These are phyloP conservation scores for Montipora sp. DNA, from an alignment of 64 coral and sea anemone genomes.

Conservation along the genomic window DNA sequence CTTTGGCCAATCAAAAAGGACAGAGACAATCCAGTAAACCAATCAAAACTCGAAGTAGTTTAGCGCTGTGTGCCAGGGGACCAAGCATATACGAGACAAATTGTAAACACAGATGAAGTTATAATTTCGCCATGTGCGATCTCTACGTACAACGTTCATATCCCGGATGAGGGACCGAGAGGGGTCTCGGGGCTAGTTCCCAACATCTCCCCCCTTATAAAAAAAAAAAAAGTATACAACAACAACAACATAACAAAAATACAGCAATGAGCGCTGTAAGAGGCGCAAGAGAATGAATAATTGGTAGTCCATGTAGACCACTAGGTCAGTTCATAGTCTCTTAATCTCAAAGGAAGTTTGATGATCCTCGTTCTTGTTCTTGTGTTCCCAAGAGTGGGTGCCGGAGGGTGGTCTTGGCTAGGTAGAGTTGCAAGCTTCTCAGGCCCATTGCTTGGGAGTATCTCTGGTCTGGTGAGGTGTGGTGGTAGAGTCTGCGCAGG, in stretches of 20 bases:
- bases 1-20: too few relatives aligned
- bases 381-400: not conserved
- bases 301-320: not conserved
- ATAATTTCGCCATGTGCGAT: too few relatives aligned
- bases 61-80: too few relatives aligned
- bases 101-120: too few relatives aligned
- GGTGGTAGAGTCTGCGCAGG: constrained; percentile 1
- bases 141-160: too few relatives aligned
- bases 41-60: too few relatives aligned
- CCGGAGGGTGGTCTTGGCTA: not conserved
- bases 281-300: not conserved
- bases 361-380: not conserved
- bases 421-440: not conserved
- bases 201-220: constrained; percentile 1
- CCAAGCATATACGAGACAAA: too few relatives aligned
- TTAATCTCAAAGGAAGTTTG: not conserved
- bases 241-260: too few relatives aligned
- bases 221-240: not conserved
- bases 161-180: too few relatives aligned
- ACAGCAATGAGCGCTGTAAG: not conserved
- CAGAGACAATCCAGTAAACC: too few relatives aligned
- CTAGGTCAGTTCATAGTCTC: constrained; percentile 5
- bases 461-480: not conserved
- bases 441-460: not conserved
- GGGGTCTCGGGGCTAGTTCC: not conserved